Evolutionary conservation across 2,113 vertebrate genomes (phyloP), one percentile per base, ranked within the genome.

Genomic region (Irena cyanogastra): DNA sequence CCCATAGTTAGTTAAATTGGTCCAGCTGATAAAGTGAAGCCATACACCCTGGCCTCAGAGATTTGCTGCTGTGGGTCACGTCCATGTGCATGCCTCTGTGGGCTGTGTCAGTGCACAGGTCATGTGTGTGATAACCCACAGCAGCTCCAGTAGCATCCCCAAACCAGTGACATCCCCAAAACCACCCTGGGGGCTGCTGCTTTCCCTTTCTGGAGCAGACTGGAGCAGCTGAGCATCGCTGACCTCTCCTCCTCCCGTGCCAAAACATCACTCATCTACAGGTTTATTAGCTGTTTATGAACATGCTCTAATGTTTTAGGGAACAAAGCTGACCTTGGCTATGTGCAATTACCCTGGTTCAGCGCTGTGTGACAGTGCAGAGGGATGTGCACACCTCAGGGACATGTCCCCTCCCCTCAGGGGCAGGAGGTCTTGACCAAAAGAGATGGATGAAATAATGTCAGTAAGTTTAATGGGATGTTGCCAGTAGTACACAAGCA

Each of bases 111-210:
- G n/a, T 6, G 49, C 41, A 3, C 27, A 16, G 80, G 66, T 9
- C 4, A 1, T 5, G 41, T 3, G 20, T 12, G 0, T 4, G 11
- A 28, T 37, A n/a, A n/a, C 45, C 44, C 4, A 11, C 4, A 7
- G 50, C 76, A 47, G 59, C 76, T 41, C 59, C 37, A 7, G 71
- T 4, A 17, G 18, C 66, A 42, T n/a, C n/a, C n/a, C n/a, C n/a
- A n/a, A n/a, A n/a, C 42, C 16, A 4, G 61, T 10, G 74, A 10
- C 54, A 24, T 7, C 31, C 39, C 42, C 30, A 56, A 7, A 33
- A 7, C 27, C 47, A 21, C 47, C 5, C 7, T 26, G 12, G 63
- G 42, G 22, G 20, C 76, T 27, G 4, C 3, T 41, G 37, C 61
- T 68, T 57, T 56, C 41, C 52, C 10, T 11, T 45, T 33, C 68